phyloP scores from a whole-genome alignment of 2,797 vertebrate genomes.

The Somateria mollissima region DNA sequence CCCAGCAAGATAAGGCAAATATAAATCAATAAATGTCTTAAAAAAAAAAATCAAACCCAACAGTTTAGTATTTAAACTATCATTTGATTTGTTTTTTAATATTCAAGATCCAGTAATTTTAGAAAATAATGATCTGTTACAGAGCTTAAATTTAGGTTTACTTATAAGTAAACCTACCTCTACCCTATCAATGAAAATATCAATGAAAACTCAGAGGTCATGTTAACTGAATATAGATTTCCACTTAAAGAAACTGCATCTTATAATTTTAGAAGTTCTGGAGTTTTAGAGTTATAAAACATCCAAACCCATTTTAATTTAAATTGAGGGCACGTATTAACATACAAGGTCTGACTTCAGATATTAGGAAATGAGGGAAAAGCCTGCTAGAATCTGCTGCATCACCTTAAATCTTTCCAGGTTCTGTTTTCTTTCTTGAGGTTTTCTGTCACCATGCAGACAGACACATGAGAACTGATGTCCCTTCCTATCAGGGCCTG shows the following conservation, averaged over 20 bases:
- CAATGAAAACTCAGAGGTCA: not conserved
- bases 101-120: not conserved
- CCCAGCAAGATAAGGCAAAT: not conserved
- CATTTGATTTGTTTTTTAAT: not conserved
- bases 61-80: not conserved
- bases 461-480: constrained; percentile 97
- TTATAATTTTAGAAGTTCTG: not conserved
- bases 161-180: not conserved
- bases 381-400: not conserved
- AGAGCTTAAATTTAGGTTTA: not conserved
- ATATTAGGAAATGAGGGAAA: not conserved
- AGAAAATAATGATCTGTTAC: not conserved
- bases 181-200: not conserved
- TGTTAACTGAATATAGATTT: not conserved
- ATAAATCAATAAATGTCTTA: not conserved
- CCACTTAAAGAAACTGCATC: not conserved
- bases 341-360: not conserved
- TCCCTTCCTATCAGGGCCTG: constrained; percentile 92
- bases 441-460: constrained; percentile 96
- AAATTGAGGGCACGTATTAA: not conserved
- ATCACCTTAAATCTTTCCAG: constrained; percentile 96
- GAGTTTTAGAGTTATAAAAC: not conserved
- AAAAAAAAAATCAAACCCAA: not conserved
- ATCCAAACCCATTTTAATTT: not conserved
- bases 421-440: constrained; percentile 94